A percentile compares a stretch with the other conserved stretches of the same genome.
Conservation (phyloP, 2,888 invertebrate species). For the Leucania comma region DNA sequence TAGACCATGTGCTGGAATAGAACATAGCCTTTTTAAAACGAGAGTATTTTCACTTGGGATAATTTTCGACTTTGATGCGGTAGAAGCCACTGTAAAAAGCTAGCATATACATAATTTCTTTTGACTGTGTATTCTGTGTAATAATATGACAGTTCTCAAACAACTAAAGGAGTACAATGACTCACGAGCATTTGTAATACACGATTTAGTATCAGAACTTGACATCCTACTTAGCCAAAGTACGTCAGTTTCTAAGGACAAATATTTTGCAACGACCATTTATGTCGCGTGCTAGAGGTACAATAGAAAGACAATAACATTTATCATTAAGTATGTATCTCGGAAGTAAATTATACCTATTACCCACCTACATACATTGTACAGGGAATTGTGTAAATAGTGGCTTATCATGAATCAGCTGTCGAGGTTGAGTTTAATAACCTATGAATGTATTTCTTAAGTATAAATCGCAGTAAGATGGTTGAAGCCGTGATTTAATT, state of each 20-base stretch:
- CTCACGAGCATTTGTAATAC: slow-evolving; percentile 46
- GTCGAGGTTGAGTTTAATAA: slow-evolving; percentile 14
- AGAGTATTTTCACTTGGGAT: no score
- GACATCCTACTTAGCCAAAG: slow-evolving; percentile 45
- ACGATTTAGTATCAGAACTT: slow-evolving; percentile 40
- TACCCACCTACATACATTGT: slow-evolving; percentile 20
- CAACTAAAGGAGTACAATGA: slow-evolving; percentile 34
- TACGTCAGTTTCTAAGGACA: slow-evolving; percentile 45
- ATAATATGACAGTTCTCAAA: background rate
- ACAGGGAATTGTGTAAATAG: slow-evolving; percentile 35
- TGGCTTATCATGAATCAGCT: slow-evolving; percentile 14
- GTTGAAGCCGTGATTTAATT: no score
- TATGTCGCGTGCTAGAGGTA: slow-evolving; percentile 45
- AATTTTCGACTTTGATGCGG: no score
- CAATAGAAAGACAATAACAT: slow-evolving; percentile 52
- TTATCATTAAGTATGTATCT: slow-evolving; percentile 40
- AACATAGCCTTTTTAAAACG: no score
- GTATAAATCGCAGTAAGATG: no score
- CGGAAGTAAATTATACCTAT: slow-evolving; percentile 48
- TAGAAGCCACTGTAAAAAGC: background rate
- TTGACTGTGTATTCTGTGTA: background rate
- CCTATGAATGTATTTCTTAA: background rate
- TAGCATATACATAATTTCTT: background rate
- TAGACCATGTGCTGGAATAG: no score
- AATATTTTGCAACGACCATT: slow-evolving; percentile 47